Evolutionary conservation across 64 coral and sea anemone species (phyloP).

Genomic region (Dendronephthya gigantea): DNA sequence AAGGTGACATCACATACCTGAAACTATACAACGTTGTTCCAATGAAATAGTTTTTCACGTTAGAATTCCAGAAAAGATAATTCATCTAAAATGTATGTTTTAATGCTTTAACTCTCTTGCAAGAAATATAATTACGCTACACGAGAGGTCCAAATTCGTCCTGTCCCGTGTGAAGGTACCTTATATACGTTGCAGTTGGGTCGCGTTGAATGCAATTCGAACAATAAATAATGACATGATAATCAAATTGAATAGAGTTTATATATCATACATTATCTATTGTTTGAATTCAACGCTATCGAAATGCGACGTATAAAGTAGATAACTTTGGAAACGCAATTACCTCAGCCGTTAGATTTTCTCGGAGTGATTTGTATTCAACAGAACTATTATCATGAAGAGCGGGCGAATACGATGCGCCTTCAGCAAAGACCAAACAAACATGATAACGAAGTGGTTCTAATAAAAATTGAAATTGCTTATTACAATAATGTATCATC

Average conservation of each 20-base stretch:
- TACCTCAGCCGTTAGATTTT: not conserved
- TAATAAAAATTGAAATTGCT: not conserved
- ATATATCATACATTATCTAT: no score
- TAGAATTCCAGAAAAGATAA: not conserved
- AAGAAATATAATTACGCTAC: no score
- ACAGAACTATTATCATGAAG: not conserved
- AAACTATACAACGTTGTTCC: not conserved
- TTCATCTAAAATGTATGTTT: not conserved
- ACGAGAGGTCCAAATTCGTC: no score
- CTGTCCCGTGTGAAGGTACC: no score
- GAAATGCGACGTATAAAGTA: not conserved
- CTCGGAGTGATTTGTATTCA: not conserved
- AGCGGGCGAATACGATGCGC: not conserved
- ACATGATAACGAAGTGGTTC: not conserved
- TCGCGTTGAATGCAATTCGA: no score
- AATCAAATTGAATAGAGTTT: no score
- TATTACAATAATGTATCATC: no score
- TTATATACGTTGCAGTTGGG: no score
- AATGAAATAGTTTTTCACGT: not conserved
- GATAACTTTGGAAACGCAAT: not conserved
- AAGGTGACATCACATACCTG: not conserved
- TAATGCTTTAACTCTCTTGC: no score
- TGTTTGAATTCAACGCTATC: not conserved
- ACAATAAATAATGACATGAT: no score
- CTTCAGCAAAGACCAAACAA: not conserved